These are phyloP conservation scores for Drepanosiphum platanoidis DNA, from an alignment of 2,888 invertebrate genomes.

Conservation along the genomic window DNA sequence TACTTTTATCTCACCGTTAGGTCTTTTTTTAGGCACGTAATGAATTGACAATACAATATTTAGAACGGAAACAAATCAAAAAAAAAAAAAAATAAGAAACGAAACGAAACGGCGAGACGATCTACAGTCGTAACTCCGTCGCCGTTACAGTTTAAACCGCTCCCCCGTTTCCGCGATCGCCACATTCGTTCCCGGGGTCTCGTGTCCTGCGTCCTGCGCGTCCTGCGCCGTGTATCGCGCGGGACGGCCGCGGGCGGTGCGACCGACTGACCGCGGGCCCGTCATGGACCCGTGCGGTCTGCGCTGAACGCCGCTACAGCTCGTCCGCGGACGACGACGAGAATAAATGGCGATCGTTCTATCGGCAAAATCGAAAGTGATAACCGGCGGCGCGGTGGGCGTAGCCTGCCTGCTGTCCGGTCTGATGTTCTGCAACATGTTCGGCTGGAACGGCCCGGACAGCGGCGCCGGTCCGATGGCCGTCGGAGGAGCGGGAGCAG, in stretches of 20 bases:
- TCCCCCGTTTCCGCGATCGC: too few relatives aligned
- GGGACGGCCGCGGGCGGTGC: neutral
- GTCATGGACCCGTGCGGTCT: neutral
- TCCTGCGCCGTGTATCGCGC: neutral
- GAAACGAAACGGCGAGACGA: too few relatives aligned
- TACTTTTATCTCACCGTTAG: too few relatives aligned
- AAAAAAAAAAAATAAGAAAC: too few relatives aligned
- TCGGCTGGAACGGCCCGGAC: slow-evolving; percentile 29
- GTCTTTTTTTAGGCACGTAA: too few relatives aligned
- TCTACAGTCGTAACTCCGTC: too few relatives aligned
- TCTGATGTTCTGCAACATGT: slow-evolving; percentile 51
- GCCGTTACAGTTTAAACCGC: too few relatives aligned
- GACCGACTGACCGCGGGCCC: neutral
- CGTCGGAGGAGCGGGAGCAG: neutral
- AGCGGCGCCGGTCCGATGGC: neutral
- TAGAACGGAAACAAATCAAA: too few relatives aligned
- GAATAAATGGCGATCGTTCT: slow-evolving; percentile 76
- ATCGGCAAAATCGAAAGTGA: slow-evolving; percentile 73
- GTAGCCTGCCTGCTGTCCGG: slow-evolving; percentile 46
- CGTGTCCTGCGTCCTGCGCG: neutral
- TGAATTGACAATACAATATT: too few relatives aligned
- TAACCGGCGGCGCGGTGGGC: slow-evolving; percentile 71
- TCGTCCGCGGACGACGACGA: neutral
- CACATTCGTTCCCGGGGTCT: neutral
- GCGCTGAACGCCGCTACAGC: neutral